Percentiles rank a stretch among this genome's conserved stretches.
Conservation (phyloP, 2,888 invertebrate genomes). For the Rhabditoides inermis region DNA sequence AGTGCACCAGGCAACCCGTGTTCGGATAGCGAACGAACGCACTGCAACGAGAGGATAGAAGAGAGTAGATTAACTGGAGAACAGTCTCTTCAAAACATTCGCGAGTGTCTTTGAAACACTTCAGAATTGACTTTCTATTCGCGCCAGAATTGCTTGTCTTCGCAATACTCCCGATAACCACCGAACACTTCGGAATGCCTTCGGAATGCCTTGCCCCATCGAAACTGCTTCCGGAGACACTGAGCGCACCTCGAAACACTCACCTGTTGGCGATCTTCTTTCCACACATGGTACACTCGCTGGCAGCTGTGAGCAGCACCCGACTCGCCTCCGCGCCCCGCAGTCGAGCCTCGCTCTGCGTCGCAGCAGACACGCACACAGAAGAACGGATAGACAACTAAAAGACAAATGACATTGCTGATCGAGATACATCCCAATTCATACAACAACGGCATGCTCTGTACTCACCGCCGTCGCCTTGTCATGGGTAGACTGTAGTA, state of each 20-base stretch:
- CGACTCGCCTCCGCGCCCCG: slow-evolving; percentile 74
- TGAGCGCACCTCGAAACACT: too few relatives aligned
- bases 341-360: slow-evolving; percentile 65
- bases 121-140: too few relatives aligned
- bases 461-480: slow-evolving; percentile 22
- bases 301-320: slow-evolving; percentile 75
- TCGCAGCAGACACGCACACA: slow-evolving; percentile 55
- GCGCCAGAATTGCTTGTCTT: too few relatives aligned
- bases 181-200: too few relatives aligned
- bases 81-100: background rate
- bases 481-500: slow-evolving; percentile 72
- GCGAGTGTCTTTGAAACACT: too few relatives aligned
- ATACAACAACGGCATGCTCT: background rate
- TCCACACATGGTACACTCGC: slow-evolving; percentile 81
- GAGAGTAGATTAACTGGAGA: background rate
- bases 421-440: background rate
- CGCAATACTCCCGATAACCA: too few relatives aligned
- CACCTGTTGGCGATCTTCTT: slow-evolving; percentile 84
- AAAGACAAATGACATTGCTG: slow-evolving; percentile 6
- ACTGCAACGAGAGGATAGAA: slow-evolving; percentile 57
- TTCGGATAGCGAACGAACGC: slow-evolving; percentile 80
- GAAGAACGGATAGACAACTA: slow-evolving; percentile 19
- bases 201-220: slow-evolving; percentile 16
- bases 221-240: slow-evolving; percentile 3
- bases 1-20: slow-evolving; percentile 83